Conservation (phyloP, 2,888 invertebrate genomes). For the Aspidiotus destructor region DNA sequence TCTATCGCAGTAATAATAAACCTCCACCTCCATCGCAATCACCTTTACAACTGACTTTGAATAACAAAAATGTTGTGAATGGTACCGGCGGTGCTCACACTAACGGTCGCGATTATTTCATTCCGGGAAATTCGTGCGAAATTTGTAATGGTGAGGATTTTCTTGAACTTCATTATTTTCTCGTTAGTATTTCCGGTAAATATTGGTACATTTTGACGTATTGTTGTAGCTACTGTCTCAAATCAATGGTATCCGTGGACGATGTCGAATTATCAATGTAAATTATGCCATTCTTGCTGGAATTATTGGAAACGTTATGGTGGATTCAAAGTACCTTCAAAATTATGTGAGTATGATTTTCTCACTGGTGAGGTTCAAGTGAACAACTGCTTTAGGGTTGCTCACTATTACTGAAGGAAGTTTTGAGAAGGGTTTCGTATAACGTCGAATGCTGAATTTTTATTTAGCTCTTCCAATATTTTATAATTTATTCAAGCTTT, state of each 20-base stretch:
- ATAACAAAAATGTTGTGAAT: slow-evolving; percentile 30
- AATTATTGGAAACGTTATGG: slow-evolving; percentile 98
- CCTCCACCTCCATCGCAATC: slow-evolving; percentile 26
- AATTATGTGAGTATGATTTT: slow-evolving; percentile 25
- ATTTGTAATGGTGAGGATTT: slow-evolving; percentile 24
- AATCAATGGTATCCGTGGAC: slow-evolving; percentile 94
- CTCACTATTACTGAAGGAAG: too few species aligned
- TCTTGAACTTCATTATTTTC: not conserved
- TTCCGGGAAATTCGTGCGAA: slow-evolving; percentile 28
- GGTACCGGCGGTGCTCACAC: slow-evolving; percentile 27
- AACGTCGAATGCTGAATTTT: too few species aligned
- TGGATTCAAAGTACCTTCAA: slow-evolving; percentile 72
- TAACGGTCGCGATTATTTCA: slow-evolving; percentile 30
- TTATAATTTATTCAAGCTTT: too few species aligned
- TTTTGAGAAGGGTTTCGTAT: too few species aligned
- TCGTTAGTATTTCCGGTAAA: not conserved
- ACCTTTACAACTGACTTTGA: slow-evolving; percentile 16
- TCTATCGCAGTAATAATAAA: slow-evolving; percentile 25
- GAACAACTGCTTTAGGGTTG: too few species aligned
- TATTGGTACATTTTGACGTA: not conserved
- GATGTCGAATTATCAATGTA: slow-evolving; percentile 56
- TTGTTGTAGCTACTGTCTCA: slow-evolving; percentile 57
- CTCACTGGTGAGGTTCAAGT: not conserved
- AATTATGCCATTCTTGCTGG: slow-evolving; percentile 91
- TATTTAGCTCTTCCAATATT: too few species aligned